Conservation (phyloP, 2,888 invertebrate species). For the Acleris sparsana region DNA sequence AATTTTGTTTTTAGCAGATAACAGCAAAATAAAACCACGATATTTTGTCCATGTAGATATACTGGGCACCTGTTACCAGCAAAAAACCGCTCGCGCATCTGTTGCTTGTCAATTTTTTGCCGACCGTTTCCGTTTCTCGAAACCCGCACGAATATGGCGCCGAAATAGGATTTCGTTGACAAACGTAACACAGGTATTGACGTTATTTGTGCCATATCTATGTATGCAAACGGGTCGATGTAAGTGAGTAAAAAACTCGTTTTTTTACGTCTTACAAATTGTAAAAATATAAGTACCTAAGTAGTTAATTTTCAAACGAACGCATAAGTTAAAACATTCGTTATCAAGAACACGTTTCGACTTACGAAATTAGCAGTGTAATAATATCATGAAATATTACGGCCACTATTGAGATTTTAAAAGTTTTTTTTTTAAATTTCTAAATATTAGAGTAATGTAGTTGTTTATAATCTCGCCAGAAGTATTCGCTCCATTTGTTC, state of each 20-base stretch:
- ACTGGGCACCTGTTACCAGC: conserved; percentile 29
- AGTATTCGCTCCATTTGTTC: conserved; percentile 29
- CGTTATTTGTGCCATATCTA: conserved; percentile 1
- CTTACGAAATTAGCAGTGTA: not conserved
- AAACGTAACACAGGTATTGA: conserved; percentile 15
- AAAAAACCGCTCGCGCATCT: conserved; percentile 35
- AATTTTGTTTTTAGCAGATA: conserved; percentile 21
- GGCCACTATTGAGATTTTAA: too few species aligned
- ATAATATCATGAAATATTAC: not conserved
- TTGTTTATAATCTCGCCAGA: conserved; percentile 1
- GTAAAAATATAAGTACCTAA: too few species aligned
- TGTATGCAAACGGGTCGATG: not conserved
- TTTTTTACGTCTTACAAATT: too few species aligned
- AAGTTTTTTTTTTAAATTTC: too few species aligned
- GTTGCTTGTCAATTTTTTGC: conserved; percentile 39
- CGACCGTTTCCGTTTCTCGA: conserved; percentile 33
- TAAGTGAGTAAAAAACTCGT: too few species aligned
- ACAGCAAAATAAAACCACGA: conserved; percentile 18
- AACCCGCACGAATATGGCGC: conserved; percentile 15
- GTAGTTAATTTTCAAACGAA: too few species aligned
- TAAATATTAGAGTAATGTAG: too few species aligned
- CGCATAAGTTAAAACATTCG: too few species aligned
- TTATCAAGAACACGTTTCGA: too few species aligned
- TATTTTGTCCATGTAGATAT: conserved; percentile 22
- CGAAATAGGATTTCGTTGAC: conserved; percentile 19